Conservation (phyloP, 2,888 invertebrate species). For the Brachypterus glaber region DNA sequence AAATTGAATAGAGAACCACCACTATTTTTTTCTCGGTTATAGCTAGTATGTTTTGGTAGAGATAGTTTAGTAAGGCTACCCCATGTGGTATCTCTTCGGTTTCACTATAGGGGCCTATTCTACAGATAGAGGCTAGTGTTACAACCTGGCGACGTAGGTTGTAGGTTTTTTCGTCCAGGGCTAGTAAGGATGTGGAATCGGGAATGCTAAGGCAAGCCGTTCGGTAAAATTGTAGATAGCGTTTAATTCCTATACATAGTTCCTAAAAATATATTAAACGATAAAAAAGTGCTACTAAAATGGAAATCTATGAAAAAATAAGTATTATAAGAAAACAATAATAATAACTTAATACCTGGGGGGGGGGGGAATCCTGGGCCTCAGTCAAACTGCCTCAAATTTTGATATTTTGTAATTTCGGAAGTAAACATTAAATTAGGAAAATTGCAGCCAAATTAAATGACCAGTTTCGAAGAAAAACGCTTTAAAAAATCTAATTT, state of each 20-base stretch:
- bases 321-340: conserved; percentile 1
- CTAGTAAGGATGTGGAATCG: conserved; percentile 28
- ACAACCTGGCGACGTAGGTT: conserved; percentile 46
- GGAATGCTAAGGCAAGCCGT: conserved; percentile 35
- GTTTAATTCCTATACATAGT: conserved; percentile 50
- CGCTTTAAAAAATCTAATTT: too few relatives aligned
- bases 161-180: conserved; percentile 38
- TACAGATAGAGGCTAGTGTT: conserved; percentile 47
- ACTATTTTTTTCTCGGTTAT: conserved; percentile 49
- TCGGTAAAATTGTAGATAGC: conserved; percentile 52
- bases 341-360: conserved; percentile 3
- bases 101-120: conserved; percentile 37
- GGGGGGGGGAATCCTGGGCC: too few relatives aligned
- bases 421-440: too few relatives aligned
- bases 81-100: conserved; percentile 39
- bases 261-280: conserved; percentile 41
- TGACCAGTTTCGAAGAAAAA: too few relatives aligned
- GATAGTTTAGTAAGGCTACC: conserved; percentile 53
- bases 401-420: too few relatives aligned
- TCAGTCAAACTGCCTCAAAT: too few relatives aligned
- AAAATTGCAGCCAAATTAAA: too few relatives aligned
- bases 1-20: conserved; percentile 44
- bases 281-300: too few relatives aligned
- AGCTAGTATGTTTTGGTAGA: conserved; percentile 53
- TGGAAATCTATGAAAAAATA: too few relatives aligned